These are phyloP conservation scores for Leptopilina clavipes DNA, from an alignment of 1,140 invertebrate species.

Conservation along the genomic window DNA sequence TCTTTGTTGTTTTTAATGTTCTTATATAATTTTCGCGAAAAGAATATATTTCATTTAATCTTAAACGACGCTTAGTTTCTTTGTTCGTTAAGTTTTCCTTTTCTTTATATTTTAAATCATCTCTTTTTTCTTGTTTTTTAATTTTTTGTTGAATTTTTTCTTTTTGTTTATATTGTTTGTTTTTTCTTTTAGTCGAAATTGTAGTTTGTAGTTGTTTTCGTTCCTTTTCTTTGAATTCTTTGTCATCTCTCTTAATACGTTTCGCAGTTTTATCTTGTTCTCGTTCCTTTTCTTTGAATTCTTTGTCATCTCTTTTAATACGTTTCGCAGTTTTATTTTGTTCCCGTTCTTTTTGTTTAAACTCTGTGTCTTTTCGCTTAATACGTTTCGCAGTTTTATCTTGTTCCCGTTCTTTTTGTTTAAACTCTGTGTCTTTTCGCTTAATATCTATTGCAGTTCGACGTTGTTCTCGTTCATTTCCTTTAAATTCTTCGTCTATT, in stretches of 20 bases:
- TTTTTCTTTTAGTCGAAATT: not conserved
- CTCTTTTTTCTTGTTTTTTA: not conserved
- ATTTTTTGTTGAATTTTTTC: not conserved
- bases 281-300: not conserved
- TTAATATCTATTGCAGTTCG: no score
- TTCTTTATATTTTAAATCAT: not conserved
- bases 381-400: no score
- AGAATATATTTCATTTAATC: not conserved
- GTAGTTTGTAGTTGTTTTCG: not conserved
- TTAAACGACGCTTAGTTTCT: not conserved
- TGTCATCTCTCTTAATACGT: no score
- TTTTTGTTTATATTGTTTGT: not conserved
- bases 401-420: no score
- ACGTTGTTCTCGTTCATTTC: no score
- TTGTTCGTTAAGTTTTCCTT: not conserved
- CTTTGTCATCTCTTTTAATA: no score
- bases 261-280: no score
- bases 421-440: no score
- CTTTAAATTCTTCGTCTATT: not conserved
- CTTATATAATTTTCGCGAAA: not conserved
- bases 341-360: not conserved
- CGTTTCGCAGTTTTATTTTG: no score
- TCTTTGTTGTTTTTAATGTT: not conserved
- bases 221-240: not conserved
- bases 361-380: no score